Percentiles rank a stretch among this genome's conserved stretches.
Conservation (phyloP, 2,888 invertebrate genomes). For the Xestia ashworthii region DNA sequence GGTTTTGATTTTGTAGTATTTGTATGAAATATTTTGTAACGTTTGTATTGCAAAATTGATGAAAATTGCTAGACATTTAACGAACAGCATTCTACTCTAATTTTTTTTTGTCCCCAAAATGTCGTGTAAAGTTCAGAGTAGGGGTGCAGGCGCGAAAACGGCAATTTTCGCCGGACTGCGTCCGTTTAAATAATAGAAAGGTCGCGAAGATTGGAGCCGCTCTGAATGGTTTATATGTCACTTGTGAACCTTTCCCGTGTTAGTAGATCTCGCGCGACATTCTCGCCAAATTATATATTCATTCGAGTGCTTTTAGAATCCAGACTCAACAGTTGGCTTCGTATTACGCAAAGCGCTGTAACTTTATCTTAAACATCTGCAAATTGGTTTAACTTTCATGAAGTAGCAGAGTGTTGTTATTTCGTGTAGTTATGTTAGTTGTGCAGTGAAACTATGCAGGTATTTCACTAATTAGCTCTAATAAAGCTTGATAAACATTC, state of each 20-base stretch:
- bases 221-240: slow-evolving; percentile 90
- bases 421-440: slow-evolving; percentile 9
- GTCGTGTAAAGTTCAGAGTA: slow-evolving; percentile 69
- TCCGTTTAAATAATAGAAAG: slow-evolving; percentile 89
- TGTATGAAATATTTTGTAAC: not conserved
- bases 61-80: slow-evolving; percentile 9
- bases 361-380: slow-evolving; percentile 38
- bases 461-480: slow-evolving; percentile 59
- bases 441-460: slow-evolving; percentile 22
- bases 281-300: slow-evolving; percentile 86
- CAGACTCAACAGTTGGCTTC: slow-evolving; percentile 77
- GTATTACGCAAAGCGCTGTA: slow-evolving; percentile 63
- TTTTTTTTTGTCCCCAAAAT: slow-evolving; percentile 17
- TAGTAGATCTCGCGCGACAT: slow-evolving; percentile 84
- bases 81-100: not conserved
- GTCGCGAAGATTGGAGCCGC: slow-evolving; percentile 88
- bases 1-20: slow-evolving; percentile 14
- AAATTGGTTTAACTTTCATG: slow-evolving; percentile 22
- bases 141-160: slow-evolving; percentile 75
- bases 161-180: slow-evolving; percentile 85
- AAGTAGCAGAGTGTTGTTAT: slow-evolving; percentile 21
- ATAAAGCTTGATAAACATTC: slow-evolving; percentile 56
- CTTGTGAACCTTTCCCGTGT: slow-evolving; percentile 86
- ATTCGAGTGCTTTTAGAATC: slow-evolving; percentile 80
- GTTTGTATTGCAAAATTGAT: not conserved